phyloP scores from a whole-genome alignment of 2,888 invertebrate genomes.

The Apantesis nais region DNA sequence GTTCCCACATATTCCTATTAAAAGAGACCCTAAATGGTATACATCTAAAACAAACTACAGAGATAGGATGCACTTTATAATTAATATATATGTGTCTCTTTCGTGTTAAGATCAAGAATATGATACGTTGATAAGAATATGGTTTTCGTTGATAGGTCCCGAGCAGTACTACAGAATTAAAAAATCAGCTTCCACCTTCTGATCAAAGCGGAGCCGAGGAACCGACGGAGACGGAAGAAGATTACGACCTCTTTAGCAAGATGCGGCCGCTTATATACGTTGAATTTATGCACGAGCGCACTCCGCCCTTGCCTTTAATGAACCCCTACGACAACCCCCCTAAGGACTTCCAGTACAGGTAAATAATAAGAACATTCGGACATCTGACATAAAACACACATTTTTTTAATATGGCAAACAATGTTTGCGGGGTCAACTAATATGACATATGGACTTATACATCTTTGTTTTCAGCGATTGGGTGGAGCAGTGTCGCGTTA shows the following conservation, averaged over 20 bases:
- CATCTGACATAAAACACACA: no score
- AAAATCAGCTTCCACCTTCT: neutral
- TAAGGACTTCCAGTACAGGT: conserved; percentile 74
- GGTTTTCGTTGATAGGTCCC: conserved; percentile 7
- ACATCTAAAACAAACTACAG: no score
- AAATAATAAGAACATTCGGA: conserved; percentile 12
- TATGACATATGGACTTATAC: no score
- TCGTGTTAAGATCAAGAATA: no score
- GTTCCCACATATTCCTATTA: no score
- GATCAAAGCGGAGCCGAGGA: neutral
- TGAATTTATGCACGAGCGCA: conserved; percentile 65
- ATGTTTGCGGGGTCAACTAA: no score
- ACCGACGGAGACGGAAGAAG: conserved; percentile 22
- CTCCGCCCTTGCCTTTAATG: conserved; percentile 50
- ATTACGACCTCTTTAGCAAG: conserved; percentile 52
- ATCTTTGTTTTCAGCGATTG: conserved; percentile 65
- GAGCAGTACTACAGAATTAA: neutral
- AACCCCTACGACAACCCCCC: conserved; percentile 75
- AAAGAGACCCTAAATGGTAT: no score
- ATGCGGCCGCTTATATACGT: conserved; percentile 64
- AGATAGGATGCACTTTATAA: no score
- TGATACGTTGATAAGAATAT: neutral
- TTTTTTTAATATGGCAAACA: no score
- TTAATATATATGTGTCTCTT: no score
- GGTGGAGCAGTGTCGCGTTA: conserved; percentile 63